A percentile compares a stretch with the other conserved stretches of the same genome.
phyloP scores from a whole-genome alignment of 2,797 vertebrate genomes.

The Chromis chromis region DNA sequence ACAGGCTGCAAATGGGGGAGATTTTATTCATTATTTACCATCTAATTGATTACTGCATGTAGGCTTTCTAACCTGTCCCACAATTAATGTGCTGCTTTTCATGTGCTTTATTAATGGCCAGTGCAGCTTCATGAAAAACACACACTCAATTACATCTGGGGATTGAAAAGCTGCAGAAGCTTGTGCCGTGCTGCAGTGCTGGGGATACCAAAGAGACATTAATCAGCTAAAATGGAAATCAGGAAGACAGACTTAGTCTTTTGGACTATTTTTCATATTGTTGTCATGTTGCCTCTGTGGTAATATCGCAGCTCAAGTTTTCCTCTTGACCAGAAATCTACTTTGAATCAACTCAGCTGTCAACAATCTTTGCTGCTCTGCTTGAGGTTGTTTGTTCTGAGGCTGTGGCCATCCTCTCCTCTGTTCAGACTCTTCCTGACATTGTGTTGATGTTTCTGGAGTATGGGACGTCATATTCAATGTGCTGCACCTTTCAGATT shows the following conservation, averaged over 20 bases:
- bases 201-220: slow-evolving; percentile 51
- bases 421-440: slow-evolving; percentile 42
- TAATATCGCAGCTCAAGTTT: slow-evolving; percentile 44
- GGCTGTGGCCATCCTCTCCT: background rate
- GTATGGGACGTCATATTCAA: slow-evolving; percentile 46
- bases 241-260: slow-evolving; percentile 59
- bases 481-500: slow-evolving; percentile 47
- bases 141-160: slow-evolving; percentile 74
- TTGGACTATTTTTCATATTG: slow-evolving; percentile 66
- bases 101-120: slow-evolving; percentile 80
- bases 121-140: slow-evolving; percentile 69
- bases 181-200: slow-evolving; percentile 29
- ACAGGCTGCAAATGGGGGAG: slow-evolving; percentile 33
- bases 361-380: slow-evolving; percentile 31
- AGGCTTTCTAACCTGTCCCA: slow-evolving; percentile 68
- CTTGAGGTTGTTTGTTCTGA: slow-evolving; percentile 38
- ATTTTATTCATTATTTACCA: slow-evolving; percentile 76
- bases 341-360: slow-evolving; percentile 56
- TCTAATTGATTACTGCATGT: slow-evolving; percentile 74
- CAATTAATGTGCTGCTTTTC: slow-evolving; percentile 77
- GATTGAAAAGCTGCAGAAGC: slow-evolving; percentile 55
- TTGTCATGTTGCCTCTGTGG: slow-evolving; percentile 50
- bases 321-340: slow-evolving; percentile 60
- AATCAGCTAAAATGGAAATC: slow-evolving; percentile 69
- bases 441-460: slow-evolving; percentile 35